Percentiles rank a stretch among this genome's conserved stretches.
Conservation (phyloP, 2,797 vertebrate species). For the Enteromius trimaculatus region DNA sequence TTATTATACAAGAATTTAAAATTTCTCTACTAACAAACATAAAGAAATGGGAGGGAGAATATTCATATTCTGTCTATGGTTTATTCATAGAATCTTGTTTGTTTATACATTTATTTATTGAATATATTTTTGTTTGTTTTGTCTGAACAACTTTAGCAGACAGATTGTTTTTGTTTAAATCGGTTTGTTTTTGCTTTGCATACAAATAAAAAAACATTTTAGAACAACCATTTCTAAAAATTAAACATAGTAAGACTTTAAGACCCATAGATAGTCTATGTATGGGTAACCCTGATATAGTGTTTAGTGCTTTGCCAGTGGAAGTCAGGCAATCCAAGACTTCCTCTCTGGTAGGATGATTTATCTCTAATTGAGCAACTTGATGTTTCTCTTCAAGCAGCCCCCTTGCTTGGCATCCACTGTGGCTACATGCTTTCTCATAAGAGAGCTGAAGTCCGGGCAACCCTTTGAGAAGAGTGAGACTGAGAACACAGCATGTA, state of each 20-base stretch:
- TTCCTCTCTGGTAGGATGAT: constrained; percentile 46
- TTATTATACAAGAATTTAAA: neutral
- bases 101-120: neutral
- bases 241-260: neutral
- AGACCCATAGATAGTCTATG: neutral
- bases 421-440: constrained; percentile 72
- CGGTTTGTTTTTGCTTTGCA: neutral
- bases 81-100: neutral
- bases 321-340: constrained; percentile 51
- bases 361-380: constrained; percentile 55
- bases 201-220: constrained; percentile 6
- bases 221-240: neutral
- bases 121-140: neutral
- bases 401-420: constrained; percentile 76
- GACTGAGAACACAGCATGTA: constrained; percentile 73
- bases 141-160: neutral
- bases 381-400: constrained; percentile 71
- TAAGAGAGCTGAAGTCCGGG: constrained; percentile 76
- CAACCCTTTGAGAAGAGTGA: constrained; percentile 72
- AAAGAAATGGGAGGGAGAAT: neutral
- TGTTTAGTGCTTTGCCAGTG: constrained; percentile 59
- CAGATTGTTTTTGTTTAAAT: neutral
- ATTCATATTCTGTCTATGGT: neutral
- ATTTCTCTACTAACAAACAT: neutral
- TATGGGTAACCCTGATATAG: constrained; percentile 41